phyloP scores from a whole-genome alignment of 2,113 vertebrate genomes.

The Paradisaea rubra region DNA sequence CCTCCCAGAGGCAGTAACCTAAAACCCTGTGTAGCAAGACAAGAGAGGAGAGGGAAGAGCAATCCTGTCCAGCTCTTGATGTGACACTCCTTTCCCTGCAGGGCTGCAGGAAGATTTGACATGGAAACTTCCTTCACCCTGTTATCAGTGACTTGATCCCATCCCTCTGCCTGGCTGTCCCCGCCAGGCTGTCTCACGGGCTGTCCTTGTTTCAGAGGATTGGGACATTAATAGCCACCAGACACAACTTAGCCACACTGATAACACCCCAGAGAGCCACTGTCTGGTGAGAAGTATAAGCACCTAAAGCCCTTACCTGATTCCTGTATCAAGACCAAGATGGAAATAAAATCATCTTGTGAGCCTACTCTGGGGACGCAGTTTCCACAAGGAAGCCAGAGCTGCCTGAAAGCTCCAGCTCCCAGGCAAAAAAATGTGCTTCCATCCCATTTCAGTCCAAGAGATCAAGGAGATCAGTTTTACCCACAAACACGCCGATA shows the following conservation, averaged over 20 bases:
- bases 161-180: not conserved
- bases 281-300: not conserved
- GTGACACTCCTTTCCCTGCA: not conserved
- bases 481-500: not conserved
- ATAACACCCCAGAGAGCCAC: not conserved
- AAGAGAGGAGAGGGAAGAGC: not conserved
- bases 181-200: not conserved
- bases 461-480: not conserved
- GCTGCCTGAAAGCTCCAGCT: not conserved
- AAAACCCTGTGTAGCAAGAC: not conserved
- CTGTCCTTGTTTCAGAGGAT: not conserved
- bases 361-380: not conserved
- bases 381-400: not conserved
- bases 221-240: not conserved
- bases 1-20: not conserved
- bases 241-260: not conserved
- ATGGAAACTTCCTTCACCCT: conserved; percentile 5
- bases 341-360: not conserved
- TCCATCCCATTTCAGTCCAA: not conserved
- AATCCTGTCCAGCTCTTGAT: not conserved
- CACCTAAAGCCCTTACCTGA: not conserved
- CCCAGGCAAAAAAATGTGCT: not conserved
- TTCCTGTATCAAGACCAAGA: not conserved
- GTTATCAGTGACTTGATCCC: not conserved
- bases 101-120: not conserved